Evolutionary conservation across 2,113 vertebrate species (phyloP).

Genomic region (Limnothrissa miodon): DNA sequence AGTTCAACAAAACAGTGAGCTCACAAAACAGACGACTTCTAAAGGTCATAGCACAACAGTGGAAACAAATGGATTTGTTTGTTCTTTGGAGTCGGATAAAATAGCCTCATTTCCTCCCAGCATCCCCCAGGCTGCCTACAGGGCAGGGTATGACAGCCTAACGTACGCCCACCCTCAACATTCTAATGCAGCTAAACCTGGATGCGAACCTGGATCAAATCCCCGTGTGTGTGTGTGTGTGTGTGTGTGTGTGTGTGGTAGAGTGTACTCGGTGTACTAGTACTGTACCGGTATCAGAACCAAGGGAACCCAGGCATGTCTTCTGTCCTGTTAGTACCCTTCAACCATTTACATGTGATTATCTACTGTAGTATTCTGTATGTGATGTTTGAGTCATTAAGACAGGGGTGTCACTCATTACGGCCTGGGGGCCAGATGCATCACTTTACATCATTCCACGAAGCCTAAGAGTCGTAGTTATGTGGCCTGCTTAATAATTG

Average conservation of each 20-base stretch:
- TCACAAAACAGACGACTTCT: not conserved
- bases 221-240: not conserved
- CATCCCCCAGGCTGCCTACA: not conserved
- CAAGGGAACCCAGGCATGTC: too few species aligned
- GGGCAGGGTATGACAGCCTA: not conserved
- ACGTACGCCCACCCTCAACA: not conserved
- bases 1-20: not conserved
- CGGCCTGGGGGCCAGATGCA: too few species aligned
- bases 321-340: too few species aligned
- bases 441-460: too few species aligned
- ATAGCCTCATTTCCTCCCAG: not conserved
- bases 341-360: not conserved
- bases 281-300: not conserved
- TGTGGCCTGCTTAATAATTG: too few species aligned
- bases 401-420: too few species aligned
- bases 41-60: not conserved
- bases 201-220: not conserved
- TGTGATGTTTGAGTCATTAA: not conserved
- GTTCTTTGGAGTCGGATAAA: not conserved
- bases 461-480: too few species aligned
- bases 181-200: not conserved
- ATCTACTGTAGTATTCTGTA: not conserved
- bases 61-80: slow-evolving; percentile 11
- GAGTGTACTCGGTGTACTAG: too few species aligned
- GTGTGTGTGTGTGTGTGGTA: not conserved